Percentiles rank a stretch among this genome's conserved stretches.
phyloP scores from a whole-genome alignment of 2,888 invertebrate species.

The Conops quadrifasciatus region DNA sequence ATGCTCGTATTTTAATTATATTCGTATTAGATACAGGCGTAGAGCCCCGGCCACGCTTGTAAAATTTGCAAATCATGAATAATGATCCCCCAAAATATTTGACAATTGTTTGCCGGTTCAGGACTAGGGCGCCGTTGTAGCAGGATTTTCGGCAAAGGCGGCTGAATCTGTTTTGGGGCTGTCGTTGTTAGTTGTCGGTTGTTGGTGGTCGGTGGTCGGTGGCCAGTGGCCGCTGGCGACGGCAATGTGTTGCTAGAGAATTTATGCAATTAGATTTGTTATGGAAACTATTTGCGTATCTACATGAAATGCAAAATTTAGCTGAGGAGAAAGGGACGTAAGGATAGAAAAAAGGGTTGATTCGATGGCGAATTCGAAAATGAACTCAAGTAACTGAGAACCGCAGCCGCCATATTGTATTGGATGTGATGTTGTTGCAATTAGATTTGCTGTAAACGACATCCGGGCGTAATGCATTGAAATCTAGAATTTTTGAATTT shows the following conservation, averaged over 20 bases:
- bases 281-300: not conserved
- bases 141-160: not conserved
- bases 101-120: not conserved
- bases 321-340: not conserved
- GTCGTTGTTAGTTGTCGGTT: not conserved
- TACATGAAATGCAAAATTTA: not conserved
- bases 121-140: not conserved
- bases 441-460: no score
- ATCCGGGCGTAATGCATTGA: no score
- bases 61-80: not conserved
- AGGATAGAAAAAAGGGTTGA: not conserved
- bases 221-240: not conserved
- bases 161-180: not conserved
- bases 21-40: not conserved
- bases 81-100: not conserved
- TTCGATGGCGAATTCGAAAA: no score
- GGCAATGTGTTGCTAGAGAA: not conserved
- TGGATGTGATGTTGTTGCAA: no score
- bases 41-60: not conserved
- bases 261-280: not conserved
- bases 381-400: no score
- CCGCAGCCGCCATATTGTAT: no score
- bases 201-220: not conserved
- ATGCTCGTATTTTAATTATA: constrained; percentile 2
- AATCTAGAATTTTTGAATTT: no score